Evolutionary conservation across 2,113 vertebrate species (phyloP), one percentile per base, ranked within the genome.

Genomic region (Bombycilla garrulus): DNA sequence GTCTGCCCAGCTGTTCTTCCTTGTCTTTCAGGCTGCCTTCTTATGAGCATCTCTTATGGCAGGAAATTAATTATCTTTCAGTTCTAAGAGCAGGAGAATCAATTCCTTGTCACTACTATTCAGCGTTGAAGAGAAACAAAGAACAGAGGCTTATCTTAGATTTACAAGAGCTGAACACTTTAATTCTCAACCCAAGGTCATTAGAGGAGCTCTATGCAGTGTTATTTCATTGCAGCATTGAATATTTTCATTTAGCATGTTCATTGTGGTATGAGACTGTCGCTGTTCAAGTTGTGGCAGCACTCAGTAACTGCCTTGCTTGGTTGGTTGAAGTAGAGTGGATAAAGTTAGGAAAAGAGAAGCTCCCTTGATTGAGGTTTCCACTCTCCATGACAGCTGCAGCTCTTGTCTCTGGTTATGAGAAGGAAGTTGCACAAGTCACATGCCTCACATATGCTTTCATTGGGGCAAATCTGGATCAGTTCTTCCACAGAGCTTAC

Each of bases 1-100:
- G 2, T 74, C 67, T 80, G 11, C 25, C 18, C 19, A 35, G 19
- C 36, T 83, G 40, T 45, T 88, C 28, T 80, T 86, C 45, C 26
- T 82, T 86, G 45, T 36, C 12, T 83, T 88, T 86, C 45, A 69
- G 62, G 28, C 58, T 73, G 45, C 36, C 36, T 80, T 92, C 38
- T 85, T 57, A 48, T 60, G 70, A 87, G 53, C 70, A 67, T 82
- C 66, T 91, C 65, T 90, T 88, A 56, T 16, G 18, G 42, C 76
- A 88, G 56, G 38, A 92, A 92, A 80, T 83, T 60, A 91, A 94
- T 93, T 81, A 90, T 28, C 54, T 93, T 65, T 77, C 67, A 70
- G n/a, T 58, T 57, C 11, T 69, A 81, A 73, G 31, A 83, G 72
- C 28, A 61, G 53, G 42, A 86, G 50, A 87, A 81, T 80, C 62